Evolutionary conservation across 2,113 vertebrate genomes (phyloP).

Genomic region (Eolophus roseicapilla): DNA sequence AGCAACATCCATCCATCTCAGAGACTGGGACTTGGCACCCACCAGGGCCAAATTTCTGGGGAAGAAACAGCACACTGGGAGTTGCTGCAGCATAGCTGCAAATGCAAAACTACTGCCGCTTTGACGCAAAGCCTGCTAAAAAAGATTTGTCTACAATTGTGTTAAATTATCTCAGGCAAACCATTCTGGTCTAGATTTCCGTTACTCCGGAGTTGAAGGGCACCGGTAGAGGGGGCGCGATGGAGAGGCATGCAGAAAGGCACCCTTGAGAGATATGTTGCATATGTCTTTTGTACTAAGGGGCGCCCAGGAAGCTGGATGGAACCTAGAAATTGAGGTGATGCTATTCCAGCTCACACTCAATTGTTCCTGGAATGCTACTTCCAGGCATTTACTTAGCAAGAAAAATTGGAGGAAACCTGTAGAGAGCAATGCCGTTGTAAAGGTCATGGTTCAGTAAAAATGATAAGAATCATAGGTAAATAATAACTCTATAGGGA

Average conservation of each 20-base stretch:
- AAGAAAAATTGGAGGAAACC: neutral
- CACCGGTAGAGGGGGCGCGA: fast-evolving
- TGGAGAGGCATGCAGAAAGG: neutral
- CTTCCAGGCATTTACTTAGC: neutral
- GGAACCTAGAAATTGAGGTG: neutral
- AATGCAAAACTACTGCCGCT: constrained; percentile 11
- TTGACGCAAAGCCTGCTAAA: neutral
- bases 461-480: neutral
- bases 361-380: neutral
- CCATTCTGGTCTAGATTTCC: neutral
- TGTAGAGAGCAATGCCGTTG: neutral
- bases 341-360: neutral
- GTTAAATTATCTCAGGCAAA: constrained; percentile 5
- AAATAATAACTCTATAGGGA: neutral
- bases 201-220: neutral
- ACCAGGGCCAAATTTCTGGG: constrained; percentile 31
- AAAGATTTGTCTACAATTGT: neutral
- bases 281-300: fast-evolving
- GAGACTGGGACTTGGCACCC: neutral
- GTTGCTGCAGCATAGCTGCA: constrained; percentile 6
- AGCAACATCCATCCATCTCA: neutral
- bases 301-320: fast-evolving
- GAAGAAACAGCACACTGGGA: constrained; percentile 4
- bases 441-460: neutral
- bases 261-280: neutral